phyloP scores from a whole-genome alignment of 30 jellyfish, hydroid and myxozoan genomes.

The Hydra vulgaris region DNA sequence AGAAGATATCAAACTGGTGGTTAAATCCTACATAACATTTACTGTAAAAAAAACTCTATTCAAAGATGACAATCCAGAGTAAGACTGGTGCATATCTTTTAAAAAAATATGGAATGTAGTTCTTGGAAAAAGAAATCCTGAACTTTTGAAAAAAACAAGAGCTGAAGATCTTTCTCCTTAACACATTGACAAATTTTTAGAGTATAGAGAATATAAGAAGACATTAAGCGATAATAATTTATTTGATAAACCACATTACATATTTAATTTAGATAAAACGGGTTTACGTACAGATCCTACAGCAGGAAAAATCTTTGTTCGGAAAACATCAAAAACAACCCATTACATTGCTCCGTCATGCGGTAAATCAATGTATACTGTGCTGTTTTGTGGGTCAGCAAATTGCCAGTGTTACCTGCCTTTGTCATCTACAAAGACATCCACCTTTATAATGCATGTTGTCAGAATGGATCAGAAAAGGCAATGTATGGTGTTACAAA shows the following conservation, averaged over 20 bases:
- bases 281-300: background rate
- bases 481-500: background rate
- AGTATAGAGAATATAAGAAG: too few species aligned
- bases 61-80: conserved; percentile 29
- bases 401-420: too few species aligned
- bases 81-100: conserved; percentile 37
- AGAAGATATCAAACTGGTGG: conserved; percentile 1
- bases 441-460: background rate
- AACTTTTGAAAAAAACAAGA: conserved; percentile 24
- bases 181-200: conserved; percentile 1
- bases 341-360: too few species aligned
- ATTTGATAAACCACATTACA: background rate
- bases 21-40: conserved; percentile 13
- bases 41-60: conserved; percentile 15
- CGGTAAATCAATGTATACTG: too few species aligned
- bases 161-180: conserved; percentile 21
- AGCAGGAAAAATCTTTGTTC: conserved; percentile 1
- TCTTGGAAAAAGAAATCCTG: conserved; percentile 33
- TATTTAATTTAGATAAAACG: background rate
- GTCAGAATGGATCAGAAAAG: background rate
- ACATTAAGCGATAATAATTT: too few species aligned
- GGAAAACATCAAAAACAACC: background rate
- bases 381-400: too few species aligned
- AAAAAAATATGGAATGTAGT: conserved; percentile 12
- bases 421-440: background rate